These are phyloP conservation scores for Petrolisthes manimaculis DNA, from an alignment of 2,888 invertebrate species.

Conservation along the genomic window DNA sequence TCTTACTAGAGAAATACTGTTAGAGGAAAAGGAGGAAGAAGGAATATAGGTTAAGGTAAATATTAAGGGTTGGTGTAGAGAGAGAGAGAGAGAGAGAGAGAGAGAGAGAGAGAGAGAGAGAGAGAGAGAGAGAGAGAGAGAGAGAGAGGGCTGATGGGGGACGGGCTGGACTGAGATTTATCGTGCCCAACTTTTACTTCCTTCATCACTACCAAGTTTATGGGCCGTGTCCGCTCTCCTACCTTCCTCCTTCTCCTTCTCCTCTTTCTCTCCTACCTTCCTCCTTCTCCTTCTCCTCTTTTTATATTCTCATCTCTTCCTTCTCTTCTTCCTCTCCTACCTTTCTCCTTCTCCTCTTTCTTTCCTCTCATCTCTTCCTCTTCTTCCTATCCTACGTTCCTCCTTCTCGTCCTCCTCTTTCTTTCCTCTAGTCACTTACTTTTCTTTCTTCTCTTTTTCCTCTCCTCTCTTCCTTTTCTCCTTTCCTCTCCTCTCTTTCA, in stretches of 20 bases:
- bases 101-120: conserved; percentile 3
- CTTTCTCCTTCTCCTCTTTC: background rate
- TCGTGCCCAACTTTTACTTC: conserved; percentile 18
- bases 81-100: conserved; percentile 2
- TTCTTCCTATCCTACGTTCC: background rate
- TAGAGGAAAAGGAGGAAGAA: too few relatives aligned
- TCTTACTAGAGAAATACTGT: too few relatives aligned
- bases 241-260: background rate
- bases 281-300: background rate
- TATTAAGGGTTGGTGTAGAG: too few relatives aligned
- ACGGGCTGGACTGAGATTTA: conserved; percentile 1
- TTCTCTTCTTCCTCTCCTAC: background rate
- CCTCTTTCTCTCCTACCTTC: background rate
- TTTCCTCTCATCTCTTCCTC: background rate
- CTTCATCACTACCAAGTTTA: conserved; percentile 16
- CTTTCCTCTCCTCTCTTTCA: background rate
- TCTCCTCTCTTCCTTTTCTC: background rate
- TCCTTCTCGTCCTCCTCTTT: background rate
- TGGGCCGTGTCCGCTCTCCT: conserved; percentile 16
- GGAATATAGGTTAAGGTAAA: too few relatives aligned
- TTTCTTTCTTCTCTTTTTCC: background rate
- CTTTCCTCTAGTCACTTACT: background rate
- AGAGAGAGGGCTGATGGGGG: background rate
- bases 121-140: conserved; percentile 13
- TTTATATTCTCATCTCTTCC: background rate